These are phyloP conservation scores for Clistopyga incitator DNA, from an alignment of 2,888 invertebrate genomes.

Conservation along the genomic window DNA sequence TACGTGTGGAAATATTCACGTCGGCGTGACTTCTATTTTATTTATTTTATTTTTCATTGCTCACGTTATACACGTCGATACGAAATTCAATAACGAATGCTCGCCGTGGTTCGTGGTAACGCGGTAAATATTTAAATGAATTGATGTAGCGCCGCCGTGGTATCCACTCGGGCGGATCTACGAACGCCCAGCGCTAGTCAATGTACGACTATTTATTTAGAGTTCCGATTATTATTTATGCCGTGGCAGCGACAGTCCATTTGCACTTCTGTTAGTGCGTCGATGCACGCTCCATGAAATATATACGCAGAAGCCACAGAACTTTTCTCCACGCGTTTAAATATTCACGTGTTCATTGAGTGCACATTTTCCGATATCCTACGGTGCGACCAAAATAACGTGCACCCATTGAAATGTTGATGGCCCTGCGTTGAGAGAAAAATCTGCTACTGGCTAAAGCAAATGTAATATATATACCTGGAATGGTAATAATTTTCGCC, in stretches of 20 bases:
- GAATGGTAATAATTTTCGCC: no score
- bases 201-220: constrained; percentile 44
- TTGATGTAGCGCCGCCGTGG: constrained; percentile 12
- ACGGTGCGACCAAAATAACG: neutral
- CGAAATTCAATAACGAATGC: constrained; percentile 47
- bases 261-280: constrained; percentile 26
- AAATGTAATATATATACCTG: no score
- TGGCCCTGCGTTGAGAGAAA: neutral
- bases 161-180: neutral
- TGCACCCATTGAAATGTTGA: no score
- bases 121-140: constrained; percentile 45
- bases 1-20: constrained; percentile 1
- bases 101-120: neutral
- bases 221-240: constrained; percentile 56
- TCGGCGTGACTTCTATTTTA: constrained; percentile 1
- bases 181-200: neutral
- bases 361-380: neutral
- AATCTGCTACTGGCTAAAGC: neutral
- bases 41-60: neutral
- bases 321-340: neutral
- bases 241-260: constrained; percentile 31
- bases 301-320: neutral
- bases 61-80: neutral
- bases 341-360: constrained; percentile 6
- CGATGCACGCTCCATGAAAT: neutral